phyloP scores from a whole-genome alignment of 2,113 vertebrate species.

The Scytalopus superciliaris region DNA sequence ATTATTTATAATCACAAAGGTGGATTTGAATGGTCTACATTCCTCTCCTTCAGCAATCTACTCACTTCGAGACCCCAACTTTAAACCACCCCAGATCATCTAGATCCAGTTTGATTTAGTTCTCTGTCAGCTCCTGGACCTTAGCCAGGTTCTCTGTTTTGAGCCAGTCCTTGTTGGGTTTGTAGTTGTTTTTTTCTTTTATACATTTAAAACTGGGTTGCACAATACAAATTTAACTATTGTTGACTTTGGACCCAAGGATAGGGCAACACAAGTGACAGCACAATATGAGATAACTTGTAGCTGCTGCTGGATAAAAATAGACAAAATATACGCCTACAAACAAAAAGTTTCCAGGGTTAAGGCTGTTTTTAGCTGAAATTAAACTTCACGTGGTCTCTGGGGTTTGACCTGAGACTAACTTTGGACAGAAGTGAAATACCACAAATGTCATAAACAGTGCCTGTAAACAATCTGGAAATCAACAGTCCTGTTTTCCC shows the following conservation, averaged over 20 bases:
- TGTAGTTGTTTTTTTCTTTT: background rate
- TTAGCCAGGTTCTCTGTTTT: background rate
- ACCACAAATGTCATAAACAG: background rate
- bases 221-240: constrained; percentile 15
- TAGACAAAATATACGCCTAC: constrained; percentile 21
- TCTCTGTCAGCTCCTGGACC: background rate
- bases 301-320: constrained; percentile 51
- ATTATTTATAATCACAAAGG: constrained; percentile 80
- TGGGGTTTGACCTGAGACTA: background rate
- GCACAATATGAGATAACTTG: background rate
- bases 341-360: constrained; percentile 37
- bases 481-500: background rate
- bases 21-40: constrained; percentile 63
- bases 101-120: background rate
- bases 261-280: background rate
- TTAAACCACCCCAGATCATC: background rate
- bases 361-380: constrained; percentile 29
- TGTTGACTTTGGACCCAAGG: constrained; percentile 43
- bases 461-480: background rate
- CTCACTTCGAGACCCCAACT: background rate
- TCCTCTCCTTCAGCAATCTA: constrained; percentile 5
- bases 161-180: background rate
- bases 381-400: background rate
- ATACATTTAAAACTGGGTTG: background rate
- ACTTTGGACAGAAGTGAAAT: background rate